A percentile compares a stretch with the other conserved stretches of the same genome.
phyloP scores from a whole-genome alignment of 2,888 invertebrate species.

The Cyclophora albipunctata region DNA sequence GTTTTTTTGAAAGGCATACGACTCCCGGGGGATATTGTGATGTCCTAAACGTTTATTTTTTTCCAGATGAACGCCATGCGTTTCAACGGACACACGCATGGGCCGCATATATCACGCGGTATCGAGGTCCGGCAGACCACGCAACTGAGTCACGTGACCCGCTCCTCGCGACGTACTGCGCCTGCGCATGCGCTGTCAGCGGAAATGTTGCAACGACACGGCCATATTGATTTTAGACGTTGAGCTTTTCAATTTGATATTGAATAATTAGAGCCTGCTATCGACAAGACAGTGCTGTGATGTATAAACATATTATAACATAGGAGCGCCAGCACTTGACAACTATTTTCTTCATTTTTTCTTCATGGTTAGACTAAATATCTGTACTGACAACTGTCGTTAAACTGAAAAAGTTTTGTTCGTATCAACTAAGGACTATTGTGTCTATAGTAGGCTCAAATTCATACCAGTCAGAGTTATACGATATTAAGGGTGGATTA shows the following conservation, averaged over 20 bases:
- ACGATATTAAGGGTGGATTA: no score
- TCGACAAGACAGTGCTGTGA: not conserved
- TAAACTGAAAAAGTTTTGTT: not conserved
- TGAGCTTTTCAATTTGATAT: slow-evolving; percentile 18
- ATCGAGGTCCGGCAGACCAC: slow-evolving; percentile 50
- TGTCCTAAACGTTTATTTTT: no score
- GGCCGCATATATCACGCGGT: slow-evolving; percentile 30
- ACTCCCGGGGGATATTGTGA: no score
- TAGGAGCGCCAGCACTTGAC: not conserved
- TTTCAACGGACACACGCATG: slow-evolving; percentile 43
- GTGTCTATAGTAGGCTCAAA: no score
- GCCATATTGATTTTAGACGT: slow-evolving; percentile 56
- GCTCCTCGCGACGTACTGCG: slow-evolving; percentile 58
- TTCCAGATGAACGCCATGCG: slow-evolving; percentile 56
- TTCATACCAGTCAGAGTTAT: no score
- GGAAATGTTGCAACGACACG: slow-evolving; percentile 61
- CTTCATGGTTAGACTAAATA: no score
- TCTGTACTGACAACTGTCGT: no score
- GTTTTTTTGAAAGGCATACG: no score
- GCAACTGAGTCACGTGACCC: slow-evolving; percentile 58
- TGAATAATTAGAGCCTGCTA: not conserved
- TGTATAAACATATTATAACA: not conserved
- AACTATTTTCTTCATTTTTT: not conserved
- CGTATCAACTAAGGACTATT: no score
- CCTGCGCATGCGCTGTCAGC: slow-evolving; percentile 58